These are phyloP conservation scores for Polydrusus pterygomalis DNA, from an alignment of 2,888 invertebrate species.

Conservation along the genomic window DNA sequence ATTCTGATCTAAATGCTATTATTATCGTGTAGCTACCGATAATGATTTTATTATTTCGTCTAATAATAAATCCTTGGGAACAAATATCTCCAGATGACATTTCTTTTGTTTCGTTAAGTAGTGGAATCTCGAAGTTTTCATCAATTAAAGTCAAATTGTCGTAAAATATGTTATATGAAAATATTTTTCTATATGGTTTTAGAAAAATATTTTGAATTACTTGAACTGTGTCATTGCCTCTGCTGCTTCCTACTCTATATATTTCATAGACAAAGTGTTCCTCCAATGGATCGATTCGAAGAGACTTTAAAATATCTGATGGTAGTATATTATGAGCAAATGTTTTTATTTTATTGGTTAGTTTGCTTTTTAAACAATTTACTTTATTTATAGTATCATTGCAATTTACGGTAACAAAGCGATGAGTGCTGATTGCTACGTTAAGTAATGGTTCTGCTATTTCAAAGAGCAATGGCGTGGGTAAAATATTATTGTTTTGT, in stretches of 20 bases:
- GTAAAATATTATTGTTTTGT: constrained; percentile 62
- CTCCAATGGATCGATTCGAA: constrained; percentile 66
- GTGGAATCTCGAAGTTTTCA: constrained; percentile 52
- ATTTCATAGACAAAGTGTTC: constrained; percentile 67
- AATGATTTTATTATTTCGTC: constrained; percentile 9
- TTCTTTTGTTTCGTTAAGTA: neutral
- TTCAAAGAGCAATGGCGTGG: constrained; percentile 67
- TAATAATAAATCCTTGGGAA: constrained; percentile 25
- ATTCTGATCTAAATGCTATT: constrained; percentile 65
- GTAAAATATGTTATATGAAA: constrained; percentile 66
- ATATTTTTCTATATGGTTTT: constrained; percentile 63
- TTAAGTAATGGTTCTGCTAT: constrained; percentile 66
- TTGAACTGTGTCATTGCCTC: constrained; percentile 45
- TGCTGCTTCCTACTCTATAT: constrained; percentile 61
- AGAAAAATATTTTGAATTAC: constrained; percentile 57
- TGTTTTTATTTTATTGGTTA: constrained; percentile 8
- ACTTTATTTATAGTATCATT: constrained; percentile 65
- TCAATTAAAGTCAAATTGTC: constrained; percentile 64
- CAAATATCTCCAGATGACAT: constrained; percentile 22
- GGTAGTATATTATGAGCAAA: constrained; percentile 17
- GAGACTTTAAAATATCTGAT: constrained; percentile 58
- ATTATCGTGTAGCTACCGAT: neutral
- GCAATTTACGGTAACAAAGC: constrained; percentile 63
- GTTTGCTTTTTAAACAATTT: constrained; percentile 63
- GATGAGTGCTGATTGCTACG: constrained; percentile 61